phyloP scores from a whole-genome alignment of 2,888 invertebrate species.

The Leptinotarsa tumamoca region DNA sequence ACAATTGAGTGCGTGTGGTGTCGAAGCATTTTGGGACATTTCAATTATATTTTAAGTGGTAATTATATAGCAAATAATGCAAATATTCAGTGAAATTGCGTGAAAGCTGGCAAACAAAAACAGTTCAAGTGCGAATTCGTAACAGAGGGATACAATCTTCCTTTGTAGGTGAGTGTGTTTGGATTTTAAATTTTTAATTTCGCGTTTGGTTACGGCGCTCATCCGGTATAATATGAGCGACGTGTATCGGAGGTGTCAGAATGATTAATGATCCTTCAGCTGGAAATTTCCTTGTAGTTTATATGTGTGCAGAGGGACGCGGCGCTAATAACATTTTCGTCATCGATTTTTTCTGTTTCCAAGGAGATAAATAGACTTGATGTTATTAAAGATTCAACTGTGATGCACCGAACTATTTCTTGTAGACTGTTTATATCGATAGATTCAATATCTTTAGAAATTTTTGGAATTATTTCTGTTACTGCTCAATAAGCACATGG shows the following conservation, averaged over 20 bases:
- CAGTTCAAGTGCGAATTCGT: background rate
- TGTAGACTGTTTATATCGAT: too few species aligned
- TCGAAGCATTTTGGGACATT: background rate
- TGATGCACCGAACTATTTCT: too few species aligned
- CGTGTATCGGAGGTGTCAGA: slow-evolving; percentile 10
- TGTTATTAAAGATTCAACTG: background rate
- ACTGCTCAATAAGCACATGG: too few species aligned
- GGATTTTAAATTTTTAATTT: slow-evolving; percentile 18
- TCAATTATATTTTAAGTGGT: background rate
- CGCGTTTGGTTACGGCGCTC: background rate
- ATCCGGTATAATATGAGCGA: slow-evolving; percentile 10
- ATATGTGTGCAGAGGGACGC: background rate
- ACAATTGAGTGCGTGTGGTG: background rate
- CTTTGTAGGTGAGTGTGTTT: slow-evolving; percentile 12
- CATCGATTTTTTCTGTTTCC: slow-evolving; percentile 7
- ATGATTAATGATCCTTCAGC: slow-evolving; percentile 11
- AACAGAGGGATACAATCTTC: slow-evolving; percentile 3
- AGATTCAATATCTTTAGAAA: too few species aligned
- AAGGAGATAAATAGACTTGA: background rate
- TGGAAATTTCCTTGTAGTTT: slow-evolving; percentile 16
- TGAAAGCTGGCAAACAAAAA: slow-evolving; percentile 10
- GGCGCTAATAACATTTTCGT: slow-evolving; percentile 17
- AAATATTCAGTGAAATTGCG: slow-evolving; percentile 6
- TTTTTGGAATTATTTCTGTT: too few species aligned
- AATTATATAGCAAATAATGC: background rate